Evolutionary conservation across 23 tunicate species (phyloP), one percentile per base, ranked within the genome.

Genomic region (Trididemnum clinides): DNA sequence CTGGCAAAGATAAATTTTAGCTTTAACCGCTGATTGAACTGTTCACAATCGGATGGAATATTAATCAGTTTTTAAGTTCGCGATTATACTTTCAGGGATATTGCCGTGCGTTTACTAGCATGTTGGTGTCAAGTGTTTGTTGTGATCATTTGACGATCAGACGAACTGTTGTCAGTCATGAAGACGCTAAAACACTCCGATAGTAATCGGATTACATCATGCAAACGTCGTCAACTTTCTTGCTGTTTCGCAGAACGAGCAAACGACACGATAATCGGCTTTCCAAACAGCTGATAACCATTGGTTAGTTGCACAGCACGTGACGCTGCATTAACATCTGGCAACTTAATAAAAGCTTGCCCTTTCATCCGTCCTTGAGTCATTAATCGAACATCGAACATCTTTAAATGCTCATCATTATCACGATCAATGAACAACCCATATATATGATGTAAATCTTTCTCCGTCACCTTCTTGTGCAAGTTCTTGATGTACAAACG

Each of bases 361-460:
- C 97, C 97, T 70, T 92, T 92, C 97, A 92, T 92, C 22, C 97
- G 51, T 4, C 97, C 97, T 39, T 87, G 92, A 12, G 77, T 92
- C 90, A 92, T 84, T 15, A 92, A 69, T 33, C 91, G 86, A 0
- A 88, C 86, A 80, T 92, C 87, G 34, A 88, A 92, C 89, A 84
- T 84, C 2, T 92, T 88, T 2, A 36, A 39, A 23, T 92, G 92
- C 20, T 78, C 71, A 32, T 88, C 90, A 72, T 84, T 59, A 2
- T 69, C 35, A 33, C 77, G 50, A 72, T 92, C 71, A 28, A 92
- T 75, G 72, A 92, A 92, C 1, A 64, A 35, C 28, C 97, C 97
- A 78, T 77, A 92, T 1, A 92, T 88, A 70, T 81, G 80, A 76
- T 84, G 66, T 38, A 92, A 33, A 39, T 92, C 97, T 78, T 88